A percentile compares a stretch with the other conserved stretches of the same genome.
Conservation (phyloP, 2,113 vertebrate genomes). For the Brachypodius melanocephalos region DNA sequence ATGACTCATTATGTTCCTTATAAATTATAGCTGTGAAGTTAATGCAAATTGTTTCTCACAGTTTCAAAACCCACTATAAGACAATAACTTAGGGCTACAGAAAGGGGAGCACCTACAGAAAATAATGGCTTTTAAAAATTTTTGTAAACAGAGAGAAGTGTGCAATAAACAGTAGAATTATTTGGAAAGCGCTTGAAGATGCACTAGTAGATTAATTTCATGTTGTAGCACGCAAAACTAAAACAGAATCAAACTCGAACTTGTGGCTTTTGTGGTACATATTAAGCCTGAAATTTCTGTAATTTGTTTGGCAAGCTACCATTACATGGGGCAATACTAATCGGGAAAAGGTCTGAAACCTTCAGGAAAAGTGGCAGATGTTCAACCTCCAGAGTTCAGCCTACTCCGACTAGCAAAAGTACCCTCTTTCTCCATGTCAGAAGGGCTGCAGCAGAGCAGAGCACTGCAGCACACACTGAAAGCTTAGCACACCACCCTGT, state of each 20-base stretch:
- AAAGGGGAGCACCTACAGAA: constrained; percentile 47
- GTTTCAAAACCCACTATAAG: constrained; percentile 57
- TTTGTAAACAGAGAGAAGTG: neutral
- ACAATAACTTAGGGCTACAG: constrained; percentile 53
- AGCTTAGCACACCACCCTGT: accelerated
- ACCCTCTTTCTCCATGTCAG: accelerated
- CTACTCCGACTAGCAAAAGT: neutral
- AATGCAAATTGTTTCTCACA: constrained; percentile 62
- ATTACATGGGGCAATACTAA: neutral
- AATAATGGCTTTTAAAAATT: neutral
- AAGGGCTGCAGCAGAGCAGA: neutral
- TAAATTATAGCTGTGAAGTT: constrained; percentile 71
- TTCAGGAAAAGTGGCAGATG: neutral
- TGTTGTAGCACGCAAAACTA: neutral
- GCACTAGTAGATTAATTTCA: constrained; percentile 26
- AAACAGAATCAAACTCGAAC: constrained; percentile 21
- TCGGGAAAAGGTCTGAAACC: neutral
- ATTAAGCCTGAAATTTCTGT: constrained; percentile 31
- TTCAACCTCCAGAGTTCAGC: neutral
- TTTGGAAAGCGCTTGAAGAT: constrained; percentile 34
- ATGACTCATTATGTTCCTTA: constrained; percentile 75
- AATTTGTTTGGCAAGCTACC: constrained; percentile 22
- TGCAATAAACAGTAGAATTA: constrained; percentile 4
- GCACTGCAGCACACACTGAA: neutral
- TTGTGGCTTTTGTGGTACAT: constrained; percentile 28